These are phyloP conservation scores for Chymomyza fuscimana DNA, from an alignment of 2,888 invertebrate genomes.

Conservation along the genomic window DNA sequence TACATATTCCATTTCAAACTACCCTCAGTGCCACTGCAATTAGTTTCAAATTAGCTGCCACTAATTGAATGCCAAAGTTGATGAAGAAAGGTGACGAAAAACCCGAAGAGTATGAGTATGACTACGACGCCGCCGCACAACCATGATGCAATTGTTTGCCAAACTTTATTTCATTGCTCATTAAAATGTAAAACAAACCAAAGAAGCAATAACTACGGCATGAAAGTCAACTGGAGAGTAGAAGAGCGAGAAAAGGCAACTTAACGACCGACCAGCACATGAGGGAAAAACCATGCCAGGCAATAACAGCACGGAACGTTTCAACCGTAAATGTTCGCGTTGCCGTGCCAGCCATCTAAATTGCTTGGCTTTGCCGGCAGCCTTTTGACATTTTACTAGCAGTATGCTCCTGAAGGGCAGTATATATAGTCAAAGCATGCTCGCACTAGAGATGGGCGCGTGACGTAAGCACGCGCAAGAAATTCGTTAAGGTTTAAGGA, in stretches of 20 bases:
- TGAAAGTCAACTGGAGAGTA: background rate
- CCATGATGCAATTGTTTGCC: slow-evolving; percentile 63
- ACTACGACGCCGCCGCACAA: background rate
- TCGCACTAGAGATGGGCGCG: background rate
- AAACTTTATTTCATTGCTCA: slow-evolving; percentile 41
- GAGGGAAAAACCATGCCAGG: slow-evolving; percentile 15
- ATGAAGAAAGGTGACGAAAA: slow-evolving; percentile 23
- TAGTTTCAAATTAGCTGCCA: slow-evolving; percentile 59
- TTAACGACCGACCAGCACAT: slow-evolving; percentile 41
- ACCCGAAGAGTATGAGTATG: background rate
- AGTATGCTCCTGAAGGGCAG: slow-evolving; percentile 52
- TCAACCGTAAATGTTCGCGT: slow-evolving; percentile 6
- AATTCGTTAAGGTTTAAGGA: background rate
- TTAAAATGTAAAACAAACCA: slow-evolving; percentile 58
- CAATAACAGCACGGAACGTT: background rate
- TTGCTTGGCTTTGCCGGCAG: slow-evolving; percentile 29
- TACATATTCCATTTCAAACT: background rate
- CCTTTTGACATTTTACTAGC: slow-evolving; percentile 59
- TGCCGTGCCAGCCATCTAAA: slow-evolving; percentile 55
- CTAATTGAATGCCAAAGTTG: slow-evolving; percentile 66
- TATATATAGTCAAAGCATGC: background rate
- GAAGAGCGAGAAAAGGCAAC: slow-evolving; percentile 8
- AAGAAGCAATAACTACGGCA: slow-evolving; percentile 1
- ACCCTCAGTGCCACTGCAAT: slow-evolving; percentile 43
- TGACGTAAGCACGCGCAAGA: background rate